Conservation (phyloP, 2,888 invertebrate species). For the Colostygia pectinataria region DNA sequence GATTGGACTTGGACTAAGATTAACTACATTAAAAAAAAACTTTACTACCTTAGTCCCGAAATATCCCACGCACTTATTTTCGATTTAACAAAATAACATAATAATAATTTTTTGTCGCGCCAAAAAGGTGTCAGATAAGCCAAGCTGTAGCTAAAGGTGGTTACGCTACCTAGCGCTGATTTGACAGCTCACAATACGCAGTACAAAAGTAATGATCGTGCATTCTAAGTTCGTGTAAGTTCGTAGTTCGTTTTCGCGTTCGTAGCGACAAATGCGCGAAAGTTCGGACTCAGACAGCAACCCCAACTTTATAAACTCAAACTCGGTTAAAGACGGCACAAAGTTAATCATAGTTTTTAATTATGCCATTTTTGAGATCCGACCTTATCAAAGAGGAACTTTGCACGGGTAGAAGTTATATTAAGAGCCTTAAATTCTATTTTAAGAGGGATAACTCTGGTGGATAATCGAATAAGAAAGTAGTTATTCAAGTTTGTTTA, state of each 20-base stretch:
- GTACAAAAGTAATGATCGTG: no score
- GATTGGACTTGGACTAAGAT: no score
- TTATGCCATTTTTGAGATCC: slow-evolving; percentile 52
- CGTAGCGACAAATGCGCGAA: background rate
- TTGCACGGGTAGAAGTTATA: slow-evolving; percentile 20
- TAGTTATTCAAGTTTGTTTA: slow-evolving; percentile 2
- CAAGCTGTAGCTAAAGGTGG: no score
- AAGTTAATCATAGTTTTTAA: slow-evolving; percentile 55
- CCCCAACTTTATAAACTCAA: slow-evolving; percentile 49
- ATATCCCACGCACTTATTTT: no score
- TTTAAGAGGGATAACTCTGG: slow-evolving; percentile 10
- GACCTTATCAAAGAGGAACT: slow-evolving; percentile 33
- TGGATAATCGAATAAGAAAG: slow-evolving; percentile 1
- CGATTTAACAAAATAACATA: no score
- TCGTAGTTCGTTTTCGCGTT: background rate
- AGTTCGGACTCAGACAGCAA: slow-evolving; percentile 22
- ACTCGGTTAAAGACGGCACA: slow-evolving; percentile 48
- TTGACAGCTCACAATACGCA: no score
- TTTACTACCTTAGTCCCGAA: no score
- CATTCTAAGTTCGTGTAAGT: no score
- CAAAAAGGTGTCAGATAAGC: no score
- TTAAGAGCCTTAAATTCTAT: slow-evolving; percentile 25
- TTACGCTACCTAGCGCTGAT: no score
- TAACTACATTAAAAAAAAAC: no score
- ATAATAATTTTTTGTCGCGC: no score